phyloP scores from a whole-genome alignment of 2,797 vertebrate species.

The Anniella stebbinsi region DNA sequence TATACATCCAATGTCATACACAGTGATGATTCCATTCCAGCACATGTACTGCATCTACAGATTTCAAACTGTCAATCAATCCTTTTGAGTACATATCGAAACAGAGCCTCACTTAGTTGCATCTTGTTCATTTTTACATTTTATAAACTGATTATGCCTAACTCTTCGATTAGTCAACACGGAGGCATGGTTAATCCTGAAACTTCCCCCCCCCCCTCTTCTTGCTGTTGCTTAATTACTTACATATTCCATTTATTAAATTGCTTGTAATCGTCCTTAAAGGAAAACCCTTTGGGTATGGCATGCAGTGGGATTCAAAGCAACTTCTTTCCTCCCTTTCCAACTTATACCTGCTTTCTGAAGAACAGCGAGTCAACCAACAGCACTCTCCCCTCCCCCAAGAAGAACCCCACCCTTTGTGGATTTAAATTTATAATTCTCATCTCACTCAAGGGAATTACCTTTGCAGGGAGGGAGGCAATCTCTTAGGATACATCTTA shows the following conservation, averaged over 20 bases:
- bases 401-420: slow-evolving; percentile 44
- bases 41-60: background rate
- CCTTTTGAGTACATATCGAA: background rate
- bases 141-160: background rate
- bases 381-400: background rate
- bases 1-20: background rate
- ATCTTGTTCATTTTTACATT: background rate
- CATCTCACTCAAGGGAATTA: slow-evolving; percentile 68
- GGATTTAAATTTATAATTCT: slow-evolving; percentile 72
- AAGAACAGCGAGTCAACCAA: slow-evolving; percentile 53
- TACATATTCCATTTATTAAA: slow-evolving; percentile 61
- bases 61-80: background rate
- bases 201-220: slow-evolving; percentile 25
- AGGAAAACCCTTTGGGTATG: slow-evolving; percentile 60
- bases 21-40: background rate
- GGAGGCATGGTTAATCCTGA: slow-evolving; percentile 19
- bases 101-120: background rate
- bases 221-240: slow-evolving; percentile 59
- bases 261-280: slow-evolving; percentile 66
- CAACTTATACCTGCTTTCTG: slow-evolving; percentile 65
- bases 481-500: slow-evolving; percentile 66
- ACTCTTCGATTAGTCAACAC: background rate
- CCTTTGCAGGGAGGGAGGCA: slow-evolving; percentile 59
- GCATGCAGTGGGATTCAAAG: slow-evolving; percentile 43
- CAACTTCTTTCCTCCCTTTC: slow-evolving; percentile 55